A percentile compares a stretch with the other conserved stretches of the same genome.
Conservation (phyloP, 2,113 vertebrate genomes). For the Percina caprodes region DNA sequence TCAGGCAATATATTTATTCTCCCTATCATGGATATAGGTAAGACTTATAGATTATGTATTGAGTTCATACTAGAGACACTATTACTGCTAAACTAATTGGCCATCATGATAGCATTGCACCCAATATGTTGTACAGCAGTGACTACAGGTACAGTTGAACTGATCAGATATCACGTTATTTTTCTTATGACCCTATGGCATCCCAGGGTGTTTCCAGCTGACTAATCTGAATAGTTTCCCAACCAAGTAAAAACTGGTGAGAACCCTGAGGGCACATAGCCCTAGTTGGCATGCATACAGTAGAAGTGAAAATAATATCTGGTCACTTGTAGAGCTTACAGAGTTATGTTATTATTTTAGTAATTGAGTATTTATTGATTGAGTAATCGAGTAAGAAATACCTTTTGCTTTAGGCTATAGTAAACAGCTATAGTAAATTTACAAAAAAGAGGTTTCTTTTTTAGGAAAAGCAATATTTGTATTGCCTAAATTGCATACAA, state of each 20-base stretch:
- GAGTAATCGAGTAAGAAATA: too few relatives aligned
- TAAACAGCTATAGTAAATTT: too few relatives aligned
- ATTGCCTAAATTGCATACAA: too few relatives aligned
- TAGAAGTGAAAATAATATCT: conserved; percentile 25
- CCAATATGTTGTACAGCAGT: background rate
- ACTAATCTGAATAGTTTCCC: conserved; percentile 44
- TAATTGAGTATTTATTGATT: too few relatives aligned
- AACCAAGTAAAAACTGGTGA: conserved; percentile 32
- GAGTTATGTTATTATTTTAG: background rate
- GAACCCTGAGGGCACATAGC: conserved; percentile 19
- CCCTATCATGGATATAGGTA: too few relatives aligned
- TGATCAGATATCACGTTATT: background rate
- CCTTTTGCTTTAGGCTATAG: too few relatives aligned
- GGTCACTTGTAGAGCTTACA: background rate
- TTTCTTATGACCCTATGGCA: conserved; percentile 28
- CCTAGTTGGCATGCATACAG: conserved; percentile 49
- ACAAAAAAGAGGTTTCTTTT: too few relatives aligned
- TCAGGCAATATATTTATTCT: too few relatives aligned
- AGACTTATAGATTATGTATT: too few relatives aligned
- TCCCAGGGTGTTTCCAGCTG: conserved; percentile 49
- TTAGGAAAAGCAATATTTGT: too few relatives aligned
- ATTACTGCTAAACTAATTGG: background rate
- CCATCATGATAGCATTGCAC: background rate
- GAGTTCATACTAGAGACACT: background rate
- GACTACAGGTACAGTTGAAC: background rate